Evolutionary conservation across 2,797 vertebrate species (phyloP).

Genomic region (Pseudochirops cupreus): DNA sequence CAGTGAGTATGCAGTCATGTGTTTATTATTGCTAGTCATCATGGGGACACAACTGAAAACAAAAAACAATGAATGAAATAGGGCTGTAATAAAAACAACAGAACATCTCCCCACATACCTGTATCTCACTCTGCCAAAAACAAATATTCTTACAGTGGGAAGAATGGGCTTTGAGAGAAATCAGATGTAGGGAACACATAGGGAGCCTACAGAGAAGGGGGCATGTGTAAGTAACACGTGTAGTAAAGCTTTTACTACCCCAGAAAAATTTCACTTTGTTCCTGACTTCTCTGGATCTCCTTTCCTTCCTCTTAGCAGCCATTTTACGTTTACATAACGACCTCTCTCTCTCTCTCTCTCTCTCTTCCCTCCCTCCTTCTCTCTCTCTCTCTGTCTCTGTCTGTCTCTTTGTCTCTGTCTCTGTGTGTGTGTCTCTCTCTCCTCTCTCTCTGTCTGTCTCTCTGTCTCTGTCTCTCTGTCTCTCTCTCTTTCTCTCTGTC

Average conservation of each 20-base stretch:
- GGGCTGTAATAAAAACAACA: background rate
- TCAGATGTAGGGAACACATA: background rate
- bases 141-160: background rate
- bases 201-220: background rate
- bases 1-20: background rate
- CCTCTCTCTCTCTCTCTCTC: background rate
- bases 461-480: background rate
- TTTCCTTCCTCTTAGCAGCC: background rate
- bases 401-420: background rate
- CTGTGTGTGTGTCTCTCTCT: too few species aligned
- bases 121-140: background rate
- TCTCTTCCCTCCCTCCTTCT: too few species aligned
- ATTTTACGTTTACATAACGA: background rate
- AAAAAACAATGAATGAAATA: background rate
- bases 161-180: background rate
- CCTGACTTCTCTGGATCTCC: background rate
- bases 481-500: background rate
- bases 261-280: background rate
- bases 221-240: background rate
- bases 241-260: background rate
- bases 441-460: background rate
- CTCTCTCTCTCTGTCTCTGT: too few species aligned
- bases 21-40: background rate
- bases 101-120: background rate
- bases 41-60: background rate